Percentiles rank a stretch among this genome's conserved stretches.
phyloP scores from a whole-genome alignment of 2,113 vertebrate genomes.

The human (Homo sapiens) region GRCh38 chr16:1554501-1555000 shows the following conservation, averaged over 20 bases:
- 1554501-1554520: neutral
- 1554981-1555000: constrained; percentile 92
- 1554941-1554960: constrained; percentile 94
- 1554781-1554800: constrained; percentile 98
- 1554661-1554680: neutral
- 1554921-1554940: constrained; percentile 95
- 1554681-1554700: too few relatives aligned
- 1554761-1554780: constrained; percentile 66
- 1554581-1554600: fast-evolving
- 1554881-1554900: constrained; percentile 94
- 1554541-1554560: neutral
- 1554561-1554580: neutral
- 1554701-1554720: neutral
- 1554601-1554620: neutral
- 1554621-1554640: neutral
- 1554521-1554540: neutral
- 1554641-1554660: too few relatives aligned
- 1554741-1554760: neutral
- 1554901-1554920: constrained; percentile 99
- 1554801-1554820: constrained; percentile 96
- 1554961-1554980: constrained; percentile 90
- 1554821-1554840: constrained; percentile 94
- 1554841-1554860: constrained; percentile 99
- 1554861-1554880: constrained; percentile 95
- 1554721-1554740: neutral